These are phyloP conservation scores for Otus scops DNA, from an alignment of 2,797 vertebrate species.

Conservation along the genomic window DNA sequence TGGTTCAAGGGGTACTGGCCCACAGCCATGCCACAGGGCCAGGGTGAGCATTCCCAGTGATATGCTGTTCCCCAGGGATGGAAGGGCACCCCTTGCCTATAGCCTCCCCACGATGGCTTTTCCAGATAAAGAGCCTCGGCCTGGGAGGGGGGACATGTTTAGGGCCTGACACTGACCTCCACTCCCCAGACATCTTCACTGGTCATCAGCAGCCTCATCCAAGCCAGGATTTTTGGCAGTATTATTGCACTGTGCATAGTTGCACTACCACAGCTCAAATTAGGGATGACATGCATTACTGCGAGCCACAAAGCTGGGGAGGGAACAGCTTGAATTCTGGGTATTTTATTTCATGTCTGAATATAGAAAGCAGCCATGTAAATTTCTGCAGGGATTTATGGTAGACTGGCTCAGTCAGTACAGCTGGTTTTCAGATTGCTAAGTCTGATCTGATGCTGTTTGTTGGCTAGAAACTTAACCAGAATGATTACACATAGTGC, in stretches of 20 bases:
- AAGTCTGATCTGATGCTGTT: neutral
- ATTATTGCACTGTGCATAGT: neutral
- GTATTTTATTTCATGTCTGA: neutral
- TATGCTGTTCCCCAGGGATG: neutral
- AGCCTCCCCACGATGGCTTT: neutral
- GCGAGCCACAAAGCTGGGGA: neutral
- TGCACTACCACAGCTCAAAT: neutral
- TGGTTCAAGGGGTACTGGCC: neutral
- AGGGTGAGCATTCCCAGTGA: fast-evolving
- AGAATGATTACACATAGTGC: neutral
- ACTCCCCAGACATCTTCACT: neutral
- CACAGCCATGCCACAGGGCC: neutral
- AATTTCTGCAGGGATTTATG: neutral
- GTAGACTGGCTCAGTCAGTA: fast-evolving
- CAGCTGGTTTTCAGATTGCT: neutral
- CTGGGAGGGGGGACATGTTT: neutral
- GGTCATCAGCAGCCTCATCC: neutral
- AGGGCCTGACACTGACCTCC: neutral
- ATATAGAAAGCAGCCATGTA: neutral
- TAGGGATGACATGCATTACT: neutral
- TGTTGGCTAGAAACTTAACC: neutral
- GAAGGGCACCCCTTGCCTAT: neutral
- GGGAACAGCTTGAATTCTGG: neutral
- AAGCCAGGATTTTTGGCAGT: neutral
- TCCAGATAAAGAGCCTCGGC: neutral